phyloP scores from a whole-genome alignment of 2,888 invertebrate species.

The Lumbricus terrestris region DNA sequence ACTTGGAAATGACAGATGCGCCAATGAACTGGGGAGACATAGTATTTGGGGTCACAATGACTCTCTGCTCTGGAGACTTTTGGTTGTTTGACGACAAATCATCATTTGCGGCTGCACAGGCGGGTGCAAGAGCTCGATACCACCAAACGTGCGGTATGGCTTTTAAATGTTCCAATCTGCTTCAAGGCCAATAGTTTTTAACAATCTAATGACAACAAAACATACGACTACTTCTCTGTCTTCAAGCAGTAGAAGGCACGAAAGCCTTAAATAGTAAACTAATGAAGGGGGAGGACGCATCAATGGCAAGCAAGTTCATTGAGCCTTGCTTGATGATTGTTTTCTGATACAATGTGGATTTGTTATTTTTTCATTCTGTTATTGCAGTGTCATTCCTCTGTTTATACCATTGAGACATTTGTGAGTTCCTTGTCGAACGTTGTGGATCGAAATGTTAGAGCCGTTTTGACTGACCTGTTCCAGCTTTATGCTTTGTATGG shows the following conservation, averaged over 20 bases:
- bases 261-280: too few relatives aligned
- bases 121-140: too few relatives aligned
- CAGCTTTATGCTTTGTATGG: slow-evolving; percentile 78
- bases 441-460: slow-evolving; percentile 62
- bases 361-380: background rate
- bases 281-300: background rate
- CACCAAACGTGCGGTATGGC: too few relatives aligned
- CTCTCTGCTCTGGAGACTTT: too few relatives aligned
- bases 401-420: background rate
- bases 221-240: background rate
- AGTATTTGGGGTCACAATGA: too few relatives aligned
- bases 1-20: too few relatives aligned
- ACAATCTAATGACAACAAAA: too few relatives aligned
- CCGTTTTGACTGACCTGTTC: slow-evolving; percentile 71
- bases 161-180: background rate
- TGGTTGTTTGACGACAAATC: too few relatives aligned
- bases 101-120: too few relatives aligned
- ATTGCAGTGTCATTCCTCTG: background rate
- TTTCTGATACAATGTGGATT: background rate
- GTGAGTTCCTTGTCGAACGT: background rate
- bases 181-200: background rate
- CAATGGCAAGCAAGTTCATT: background rate
- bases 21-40: too few relatives aligned
- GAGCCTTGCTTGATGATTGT: background rate
- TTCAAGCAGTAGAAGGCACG: background rate